These are phyloP conservation scores for Calypte anna DNA, from an alignment of 2,113 vertebrate species.

Conservation along the genomic window DNA sequence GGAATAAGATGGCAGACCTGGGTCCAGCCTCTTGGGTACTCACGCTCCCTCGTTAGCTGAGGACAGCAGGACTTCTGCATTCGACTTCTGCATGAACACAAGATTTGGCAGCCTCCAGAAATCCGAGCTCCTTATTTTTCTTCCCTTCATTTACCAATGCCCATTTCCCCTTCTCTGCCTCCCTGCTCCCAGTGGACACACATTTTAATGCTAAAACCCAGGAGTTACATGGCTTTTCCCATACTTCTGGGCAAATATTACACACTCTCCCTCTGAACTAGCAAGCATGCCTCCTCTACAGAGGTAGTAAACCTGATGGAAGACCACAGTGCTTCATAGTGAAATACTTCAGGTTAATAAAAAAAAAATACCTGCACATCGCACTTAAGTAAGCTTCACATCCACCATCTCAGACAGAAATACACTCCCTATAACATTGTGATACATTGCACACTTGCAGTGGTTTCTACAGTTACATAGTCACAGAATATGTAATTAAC, in stretches of 20 bases:
- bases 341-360: not conserved
- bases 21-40: not conserved
- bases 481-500: constrained; percentile 18
- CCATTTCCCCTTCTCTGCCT: constrained; percentile 11
- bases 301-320: not conserved
- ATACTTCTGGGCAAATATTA: constrained; percentile 1
- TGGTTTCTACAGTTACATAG: constrained; percentile 38
- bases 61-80: constrained; percentile 10
- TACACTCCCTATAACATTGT: not conserved
- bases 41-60: not conserved
- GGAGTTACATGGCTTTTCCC: constrained; percentile 29
- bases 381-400: not conserved
- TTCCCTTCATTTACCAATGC: constrained; percentile 20
- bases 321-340: not conserved
- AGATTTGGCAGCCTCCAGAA: constrained; percentile 52
- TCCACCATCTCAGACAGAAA: constrained; percentile 8
- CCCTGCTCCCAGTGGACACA: not conserved
- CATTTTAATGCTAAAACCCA: not conserved
- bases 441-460: not conserved
- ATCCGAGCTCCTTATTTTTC: constrained; percentile 51
- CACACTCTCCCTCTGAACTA: not conserved
- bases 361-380: not conserved
- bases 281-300: not conserved
- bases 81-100: not conserved
- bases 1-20: not conserved